These are phyloP conservation scores for Pachypeltis micranthus DNA, from an alignment of 1,140 invertebrate genomes.

Conservation along the genomic window DNA sequence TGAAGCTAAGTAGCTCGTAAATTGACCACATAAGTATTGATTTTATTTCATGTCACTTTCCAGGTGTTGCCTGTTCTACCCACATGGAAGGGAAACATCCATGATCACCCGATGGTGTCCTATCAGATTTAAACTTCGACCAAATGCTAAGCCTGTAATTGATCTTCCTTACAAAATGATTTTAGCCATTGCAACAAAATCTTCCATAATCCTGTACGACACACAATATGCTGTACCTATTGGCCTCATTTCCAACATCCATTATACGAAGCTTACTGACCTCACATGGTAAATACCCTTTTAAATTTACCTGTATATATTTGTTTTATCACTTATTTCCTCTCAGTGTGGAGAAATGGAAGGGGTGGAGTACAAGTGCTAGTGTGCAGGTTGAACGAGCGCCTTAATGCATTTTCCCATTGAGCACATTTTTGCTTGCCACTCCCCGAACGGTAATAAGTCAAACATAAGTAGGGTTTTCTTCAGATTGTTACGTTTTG, in stretches of 20 bases:
- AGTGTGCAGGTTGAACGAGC: not conserved
- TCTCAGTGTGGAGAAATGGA: not conserved
- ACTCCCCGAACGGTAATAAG: no score
- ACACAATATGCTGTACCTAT: conserved; percentile 80
- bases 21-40: no score
- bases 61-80: conserved; percentile 70
- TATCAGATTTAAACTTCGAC: conserved; percentile 51
- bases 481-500: no score
- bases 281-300: conserved; percentile 58
- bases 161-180: conserved; percentile 71
- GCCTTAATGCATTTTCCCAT: no score
- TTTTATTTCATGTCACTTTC: conserved; percentile 27
- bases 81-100: conserved; percentile 62
- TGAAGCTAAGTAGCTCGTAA: no score
- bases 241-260: conserved; percentile 77
- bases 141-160: conserved; percentile 44
- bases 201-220: conserved; percentile 78
- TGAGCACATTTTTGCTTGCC: no score
- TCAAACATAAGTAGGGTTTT: no score
- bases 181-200: conserved; percentile 80
- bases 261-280: conserved; percentile 87
- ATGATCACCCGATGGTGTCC: conserved; percentile 74
- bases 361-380: not conserved
- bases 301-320: not conserved
- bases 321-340: not conserved